Evolutionary conservation across 2,797 vertebrate species (phyloP), one percentile per base, ranked within the genome.

Genomic region (Pangasius sanitwongsei): DNA sequence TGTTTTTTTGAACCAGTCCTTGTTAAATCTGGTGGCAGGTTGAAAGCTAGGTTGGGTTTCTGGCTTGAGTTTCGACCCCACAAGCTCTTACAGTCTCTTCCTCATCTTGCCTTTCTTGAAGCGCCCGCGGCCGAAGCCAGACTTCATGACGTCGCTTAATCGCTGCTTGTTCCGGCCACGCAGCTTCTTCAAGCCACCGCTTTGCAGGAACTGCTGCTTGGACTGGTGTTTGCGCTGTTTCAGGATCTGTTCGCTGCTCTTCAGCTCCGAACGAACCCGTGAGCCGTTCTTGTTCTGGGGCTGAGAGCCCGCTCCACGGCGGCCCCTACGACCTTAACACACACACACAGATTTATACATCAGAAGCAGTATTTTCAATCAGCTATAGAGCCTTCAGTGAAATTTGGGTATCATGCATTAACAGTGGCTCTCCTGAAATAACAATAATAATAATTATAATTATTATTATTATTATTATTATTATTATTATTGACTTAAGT

Each of bases 191-290:
- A 98, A 89, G 55, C 97, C 97, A 0, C 98, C 98, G 0, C 95
- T 92, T 93, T 99, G 98, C 91, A 99, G 94, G 95, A 99, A 99
- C 44, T 94, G 94, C 81, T 97, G 96, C 94, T 99, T 99, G 90
- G 96, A 94, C 0, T 86, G 80, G 3, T 92, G 95, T 92, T 96
- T 98, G 77, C 98, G 96, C 93, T 97, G 94, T 92, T 97, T 99
- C 87, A 99, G 93, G 93, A 99, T 99, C 95, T 99, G 97, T n/a
- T 97, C 95, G 41, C 93, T 97, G 65, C 92, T 96, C 94, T 95
- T 98, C 89, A 99, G 97, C 95, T 99, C 98, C 0, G 97, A 97
- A 87, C 94, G 96, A 12, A 95, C 90, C 1, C 25, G 93, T 15
- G 92, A 87, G 28, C 89, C 82, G 2, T 50, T 37, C 72, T 85